Base-by-base conservation (phyloP, 2,113 vertebrate genomes). In the Taurulus bubalis region DNA sequence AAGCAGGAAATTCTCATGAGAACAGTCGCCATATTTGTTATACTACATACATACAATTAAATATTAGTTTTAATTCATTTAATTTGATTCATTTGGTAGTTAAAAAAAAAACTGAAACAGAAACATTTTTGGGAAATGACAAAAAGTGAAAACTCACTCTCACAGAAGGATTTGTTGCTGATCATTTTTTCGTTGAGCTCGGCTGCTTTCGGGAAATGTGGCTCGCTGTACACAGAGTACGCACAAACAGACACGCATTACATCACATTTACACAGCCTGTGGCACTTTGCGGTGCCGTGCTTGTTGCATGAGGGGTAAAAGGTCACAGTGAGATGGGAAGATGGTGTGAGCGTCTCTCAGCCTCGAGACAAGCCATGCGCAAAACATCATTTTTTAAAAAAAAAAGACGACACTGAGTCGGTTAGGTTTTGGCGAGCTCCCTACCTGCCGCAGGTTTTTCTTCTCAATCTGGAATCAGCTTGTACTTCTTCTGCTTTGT, bases 141-240 rank as follows among this genome's bases (percentile, higher is more conserved):
- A 8, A 60, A 30, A 6, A 15, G 4, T 26, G 28, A 14, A 32
- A 70, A 95, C 96, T 96, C 84, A 97, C 95, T 91, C 65, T 85
- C 26, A 16, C 79, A 73, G 56, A 68, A 34, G 42, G 92, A 42
- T 63, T 67, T 90, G 15, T 85, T 69, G 47, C 89, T 67, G 32
- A 71, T 3, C 0, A 66, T 69, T 5, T 75, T 85, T 49, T 90
- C 82, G 36, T 91, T 92, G 42, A 86, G 75, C 28, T 95, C 90
- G 67, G 79, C 28, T 0, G 73, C 11, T 2, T 30, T 85, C 42
- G 90, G 89, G 0, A 28, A 32, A 58, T 62, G 84, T 22, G 87
- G 86, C 63, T 93, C 89, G 79, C 96, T 98, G 93, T 65, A 93
- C 64, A 87, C 20, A 58, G 34, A 15, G 32, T 60, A 88, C 8